Percentiles rank a stretch among this genome's conserved stretches.
These are phyloP conservation scores for Microdon myrmicae DNA, from an alignment of 2,888 invertebrate species.

Conservation along the genomic window DNA sequence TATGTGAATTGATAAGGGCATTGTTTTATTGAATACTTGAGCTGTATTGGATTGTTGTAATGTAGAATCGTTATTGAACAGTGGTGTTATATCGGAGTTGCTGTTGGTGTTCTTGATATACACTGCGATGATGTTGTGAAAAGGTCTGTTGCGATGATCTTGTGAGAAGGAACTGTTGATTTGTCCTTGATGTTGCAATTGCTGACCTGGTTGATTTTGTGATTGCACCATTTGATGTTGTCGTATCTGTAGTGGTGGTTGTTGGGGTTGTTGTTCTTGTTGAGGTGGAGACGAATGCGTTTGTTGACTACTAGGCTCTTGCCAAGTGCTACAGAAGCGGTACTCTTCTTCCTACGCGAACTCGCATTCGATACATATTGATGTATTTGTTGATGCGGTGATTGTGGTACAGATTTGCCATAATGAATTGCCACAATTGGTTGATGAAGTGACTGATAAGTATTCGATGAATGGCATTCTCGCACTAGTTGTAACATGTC, in stretches of 20 bases:
- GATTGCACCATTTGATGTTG: slow-evolving; percentile 56
- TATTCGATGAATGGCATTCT: no score
- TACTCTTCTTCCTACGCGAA: no score
- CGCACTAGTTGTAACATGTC: no score
- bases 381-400: no score
- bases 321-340: no score
- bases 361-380: slow-evolving; percentile 26
- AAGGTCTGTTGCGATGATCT: no score
- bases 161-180: no score
- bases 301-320: slow-evolving; percentile 30
- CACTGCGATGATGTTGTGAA: slow-evolving; percentile 52
- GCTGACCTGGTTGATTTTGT: slow-evolving; percentile 53
- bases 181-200: slow-evolving; percentile 53
- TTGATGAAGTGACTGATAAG: slow-evolving; percentile 38
- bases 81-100: slow-evolving; percentile 18
- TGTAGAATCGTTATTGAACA: slow-evolving; percentile 38
- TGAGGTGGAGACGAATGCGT: slow-evolving; percentile 54
- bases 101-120: slow-evolving; percentile 46
- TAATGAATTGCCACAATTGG: slow-evolving; percentile 30
- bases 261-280: slow-evolving; percentile 42
- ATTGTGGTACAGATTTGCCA: no score
- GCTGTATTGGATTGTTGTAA: slow-evolving; percentile 19
- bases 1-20: slow-evolving; percentile 67
- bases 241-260: slow-evolving; percentile 56
- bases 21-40: slow-evolving; percentile 57